phyloP scores from a whole-genome alignment of 2,113 vertebrate genomes.

The Psophia crepitans region DNA sequence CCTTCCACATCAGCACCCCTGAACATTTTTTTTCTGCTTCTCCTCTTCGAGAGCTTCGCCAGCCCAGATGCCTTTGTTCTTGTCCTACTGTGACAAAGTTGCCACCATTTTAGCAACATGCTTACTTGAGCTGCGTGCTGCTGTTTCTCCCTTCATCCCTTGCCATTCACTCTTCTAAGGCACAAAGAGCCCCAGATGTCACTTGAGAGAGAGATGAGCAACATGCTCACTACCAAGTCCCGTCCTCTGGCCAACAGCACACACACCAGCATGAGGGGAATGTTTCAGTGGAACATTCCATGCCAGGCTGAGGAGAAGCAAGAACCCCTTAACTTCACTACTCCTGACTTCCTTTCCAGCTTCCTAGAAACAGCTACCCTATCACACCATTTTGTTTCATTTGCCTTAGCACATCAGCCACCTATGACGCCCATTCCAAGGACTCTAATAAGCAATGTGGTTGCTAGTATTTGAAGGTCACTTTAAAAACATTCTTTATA shows the following conservation, averaged over 20 bases:
- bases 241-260: not conserved
- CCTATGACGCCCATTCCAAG: not conserved
- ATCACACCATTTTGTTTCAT: not conserved
- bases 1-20: not conserved
- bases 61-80: rapidly evolving
- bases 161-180: not conserved
- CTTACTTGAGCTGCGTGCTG: not conserved
- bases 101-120: not conserved
- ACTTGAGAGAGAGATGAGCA: rapidly evolving
- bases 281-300: rapidly evolving
- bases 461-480: not conserved
- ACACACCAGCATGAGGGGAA: rapidly evolving
- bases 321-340: too few relatives aligned
- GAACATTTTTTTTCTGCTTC: rapidly evolving
- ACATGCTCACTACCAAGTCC: rapidly evolving
- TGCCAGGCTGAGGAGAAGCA: rapidly evolving
- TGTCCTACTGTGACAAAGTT: not conserved
- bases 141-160: not conserved
- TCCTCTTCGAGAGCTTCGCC: not conserved
- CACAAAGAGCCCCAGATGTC: rapidly evolving
- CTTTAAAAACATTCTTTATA: not conserved
- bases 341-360: too few relatives aligned
- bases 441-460: rapidly evolving
- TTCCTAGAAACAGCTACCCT: not conserved
- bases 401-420: not conserved